A percentile compares a stretch with the other conserved stretches of the same genome.
Conservation (phyloP, 2,888 invertebrate genomes). For the Spodoptera picta region DNA sequence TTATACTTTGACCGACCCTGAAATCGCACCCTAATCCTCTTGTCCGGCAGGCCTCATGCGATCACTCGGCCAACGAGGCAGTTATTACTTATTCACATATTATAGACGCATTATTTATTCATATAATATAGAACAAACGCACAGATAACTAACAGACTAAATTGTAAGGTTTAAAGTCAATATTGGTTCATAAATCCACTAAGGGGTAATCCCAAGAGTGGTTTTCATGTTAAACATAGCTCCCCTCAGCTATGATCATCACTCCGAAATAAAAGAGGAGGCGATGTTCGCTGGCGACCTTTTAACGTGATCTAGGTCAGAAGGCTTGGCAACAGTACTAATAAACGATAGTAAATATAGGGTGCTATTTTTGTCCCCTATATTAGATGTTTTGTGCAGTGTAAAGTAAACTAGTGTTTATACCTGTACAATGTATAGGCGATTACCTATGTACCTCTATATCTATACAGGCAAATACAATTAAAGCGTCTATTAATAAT, state of each 20-base stretch:
- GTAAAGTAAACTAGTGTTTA: too few relatives aligned
- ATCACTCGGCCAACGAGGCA: too few relatives aligned
- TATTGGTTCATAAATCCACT: conserved; percentile 27
- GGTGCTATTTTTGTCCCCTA: background rate
- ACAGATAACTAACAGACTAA: conserved; percentile 5
- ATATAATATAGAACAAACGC: background rate
- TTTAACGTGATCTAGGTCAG: conserved; percentile 34
- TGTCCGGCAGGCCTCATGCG: too few relatives aligned
- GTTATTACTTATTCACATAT: too few relatives aligned
- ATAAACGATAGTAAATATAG: conserved; percentile 18
- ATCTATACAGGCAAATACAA: too few relatives aligned
- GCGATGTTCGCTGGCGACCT: conserved; percentile 25
- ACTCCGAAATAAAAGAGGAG: conserved; percentile 29
- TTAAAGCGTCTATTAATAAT: too few relatives aligned
- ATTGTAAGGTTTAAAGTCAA: conserved; percentile 10
- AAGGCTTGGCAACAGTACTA: conserved; percentile 33
- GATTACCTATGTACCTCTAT: too few relatives aligned
- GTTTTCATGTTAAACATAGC: conserved; percentile 35
- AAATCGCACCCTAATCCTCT: too few relatives aligned
- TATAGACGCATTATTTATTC: background rate
- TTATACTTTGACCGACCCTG: too few relatives aligned
- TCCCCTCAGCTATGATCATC: conserved; percentile 17
- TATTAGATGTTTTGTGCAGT: background rate
- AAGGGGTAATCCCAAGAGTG: conserved; percentile 21
- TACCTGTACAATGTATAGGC: too few relatives aligned